phyloP scores from a whole-genome alignment of 1,140 invertebrate genomes.

The Pantala flavescens region DNA sequence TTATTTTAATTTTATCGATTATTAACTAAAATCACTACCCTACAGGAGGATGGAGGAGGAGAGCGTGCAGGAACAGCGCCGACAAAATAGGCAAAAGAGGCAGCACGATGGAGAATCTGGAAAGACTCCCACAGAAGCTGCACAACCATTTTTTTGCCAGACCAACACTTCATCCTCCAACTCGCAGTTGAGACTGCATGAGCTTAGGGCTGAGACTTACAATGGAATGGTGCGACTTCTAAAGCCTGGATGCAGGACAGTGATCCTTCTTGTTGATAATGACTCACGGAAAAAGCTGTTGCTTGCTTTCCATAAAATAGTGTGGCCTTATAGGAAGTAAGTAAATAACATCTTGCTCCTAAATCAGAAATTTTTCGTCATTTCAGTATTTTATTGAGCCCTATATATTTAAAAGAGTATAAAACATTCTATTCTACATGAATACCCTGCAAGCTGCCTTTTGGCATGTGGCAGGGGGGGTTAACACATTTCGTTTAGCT shows the following conservation, averaged over 20 bases:
- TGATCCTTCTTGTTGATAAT: conserved; percentile 80
- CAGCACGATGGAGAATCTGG: conserved; percentile 35
- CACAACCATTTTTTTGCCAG: conserved; percentile 13
- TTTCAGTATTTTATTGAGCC: no score
- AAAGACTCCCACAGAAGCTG: background rate
- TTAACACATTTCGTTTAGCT: no score
- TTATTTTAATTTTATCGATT: no score
- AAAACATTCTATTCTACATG: no score
- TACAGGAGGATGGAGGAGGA: conserved; percentile 66
- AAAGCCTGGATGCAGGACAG: conserved; percentile 90
- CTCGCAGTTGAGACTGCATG: conserved; percentile 74
- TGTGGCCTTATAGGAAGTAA: conserved; percentile 91
- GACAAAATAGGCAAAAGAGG: conserved; percentile 25
- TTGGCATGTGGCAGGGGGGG: no score
- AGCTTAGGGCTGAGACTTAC: conserved; percentile 88
- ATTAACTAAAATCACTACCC: no score
- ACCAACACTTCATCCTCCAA: background rate
- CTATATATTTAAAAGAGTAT: no score
- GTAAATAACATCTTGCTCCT: conserved; percentile 24
- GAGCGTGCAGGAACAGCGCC: conserved; percentile 47
- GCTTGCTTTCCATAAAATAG: conserved; percentile 80
- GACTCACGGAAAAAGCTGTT: conserved; percentile 77
- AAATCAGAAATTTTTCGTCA: no score
- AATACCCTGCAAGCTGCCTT: no score
- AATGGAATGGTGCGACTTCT: conserved; percentile 84